Evolutionary conservation across 2,888 invertebrate genomes (phyloP).

Genomic region (Drosophila yooni): DNA sequence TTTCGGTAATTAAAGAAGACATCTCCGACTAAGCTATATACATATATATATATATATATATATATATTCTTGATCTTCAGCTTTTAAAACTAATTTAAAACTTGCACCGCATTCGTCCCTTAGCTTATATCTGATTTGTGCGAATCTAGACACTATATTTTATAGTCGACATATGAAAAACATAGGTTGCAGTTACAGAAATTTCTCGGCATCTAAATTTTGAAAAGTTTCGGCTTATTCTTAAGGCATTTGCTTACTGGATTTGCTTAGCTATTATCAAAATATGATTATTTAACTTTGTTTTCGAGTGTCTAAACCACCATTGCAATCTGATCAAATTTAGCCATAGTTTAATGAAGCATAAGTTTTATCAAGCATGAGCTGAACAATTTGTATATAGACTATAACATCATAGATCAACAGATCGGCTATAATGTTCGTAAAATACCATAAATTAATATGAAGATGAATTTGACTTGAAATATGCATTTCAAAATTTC

Average conservation of each 20-base stretch:
- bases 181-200: neutral
- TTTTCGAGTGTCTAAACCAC: neutral
- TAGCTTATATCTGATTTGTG: neutral
- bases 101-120: neutral
- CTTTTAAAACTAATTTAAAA: neutral
- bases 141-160: neutral
- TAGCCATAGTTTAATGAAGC: neutral
- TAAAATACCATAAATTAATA: no score
- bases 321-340: neutral
- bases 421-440: neutral
- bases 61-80: neutral
- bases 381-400: neutral
- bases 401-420: neutral
- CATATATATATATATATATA: neutral
- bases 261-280: neutral
- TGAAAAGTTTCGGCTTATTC: neutral
- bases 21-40: neutral
- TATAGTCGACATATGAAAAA: neutral
- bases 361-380: neutral
- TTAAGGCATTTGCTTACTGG: no score
- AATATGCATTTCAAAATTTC: constrained; percentile 35
- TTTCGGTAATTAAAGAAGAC: constrained; percentile 59
- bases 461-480: neutral
- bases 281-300: neutral
- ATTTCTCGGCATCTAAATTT: neutral